Conservation (phyloP, 2,888 invertebrate species). For the Pyralis farinalis region DNA sequence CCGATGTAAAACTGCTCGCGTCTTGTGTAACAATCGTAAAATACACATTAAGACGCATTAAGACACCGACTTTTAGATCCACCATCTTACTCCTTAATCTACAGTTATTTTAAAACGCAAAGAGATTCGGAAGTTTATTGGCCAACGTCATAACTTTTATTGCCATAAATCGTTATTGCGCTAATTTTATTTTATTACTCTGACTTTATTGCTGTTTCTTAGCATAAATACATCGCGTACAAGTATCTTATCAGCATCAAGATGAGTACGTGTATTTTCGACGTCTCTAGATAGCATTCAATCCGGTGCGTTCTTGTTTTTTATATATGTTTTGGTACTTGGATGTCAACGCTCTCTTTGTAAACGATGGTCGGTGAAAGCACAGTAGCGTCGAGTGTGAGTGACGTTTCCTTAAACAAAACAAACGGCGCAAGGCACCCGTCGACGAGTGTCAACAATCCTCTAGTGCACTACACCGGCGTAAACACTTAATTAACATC, state of each 20-base stretch:
- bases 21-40: conserved; percentile 79
- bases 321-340: conserved; percentile 18
- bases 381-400: conserved; percentile 39
- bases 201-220: conserved; percentile 52
- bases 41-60: conserved; percentile 79
- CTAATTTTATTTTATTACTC: conserved; percentile 68
- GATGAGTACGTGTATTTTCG: conserved; percentile 42
- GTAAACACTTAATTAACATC: conserved; percentile 77
- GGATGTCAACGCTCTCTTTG: conserved; percentile 40
- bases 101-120: conserved; percentile 70
- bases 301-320: conserved; percentile 1
- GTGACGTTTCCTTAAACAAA: conserved; percentile 49
- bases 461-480: conserved; percentile 40
- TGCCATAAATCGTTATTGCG: conserved; percentile 70
- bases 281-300: conserved; percentile 22
- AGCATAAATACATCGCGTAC: conserved; percentile 50
- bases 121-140: conserved; percentile 70
- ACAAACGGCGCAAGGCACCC: conserved; percentile 25
- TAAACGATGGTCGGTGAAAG: conserved; percentile 40
- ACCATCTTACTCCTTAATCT: conserved; percentile 72
- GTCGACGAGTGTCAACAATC: conserved; percentile 47
- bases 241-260: conserved; percentile 47
- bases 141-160: conserved; percentile 73
- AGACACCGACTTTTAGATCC: conserved; percentile 57
- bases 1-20: conserved; percentile 70